Base-by-base conservation (phyloP, 2,888 invertebrate genomes). In the Pristionchus exspectatus region DNA sequence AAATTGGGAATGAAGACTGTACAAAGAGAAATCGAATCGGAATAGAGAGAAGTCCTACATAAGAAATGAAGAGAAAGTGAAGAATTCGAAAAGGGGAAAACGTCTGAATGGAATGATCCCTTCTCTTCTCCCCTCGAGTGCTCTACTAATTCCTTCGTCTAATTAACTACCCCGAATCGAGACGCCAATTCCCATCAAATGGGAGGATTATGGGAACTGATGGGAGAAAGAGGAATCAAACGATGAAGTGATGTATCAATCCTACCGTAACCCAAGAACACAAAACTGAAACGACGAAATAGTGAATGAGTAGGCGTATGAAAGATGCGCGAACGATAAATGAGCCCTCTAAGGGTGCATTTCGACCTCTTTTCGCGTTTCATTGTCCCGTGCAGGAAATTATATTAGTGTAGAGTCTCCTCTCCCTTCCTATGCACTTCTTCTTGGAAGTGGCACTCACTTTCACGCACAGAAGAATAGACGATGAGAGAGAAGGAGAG, bases 101-200 rank as follows among this genome's bases (percentile, higher is more conserved):
- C 38, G 74, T 74, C 74, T 38, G 38, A 74, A 33, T 38, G 33
- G 33, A 69, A 24, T n/a, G 33, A 38, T 30, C 33, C 21, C 74
- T 27, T 27, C 33, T 50, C 77, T 50, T 50, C 77, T 77, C 2
- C 33, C 77, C 77, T 74, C 69, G 69, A 74, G 74, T 74, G 33
- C 74, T 33, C 74, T 50, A 77, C 77, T 77, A 77, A 77, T 77
- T 44, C 77, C 77, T 77, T 44, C 77, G 44, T 30, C 77, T 50
- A 77, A 77, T 77, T 77, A 50, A 44, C 21, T 77, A 38, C 74
- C 5, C 50, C 9, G 24, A 77, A 24, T 77, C 44, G 77, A 30
- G 74, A 24, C 77, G 77, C 77, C 77, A n/a, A n/a, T 77, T 77
- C 77, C 21, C 77, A 77, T 77, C 38, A 77, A 77, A 21, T 77